Conservation (phyloP, 2,797 vertebrate species). For the Callimico goeldii region DNA sequence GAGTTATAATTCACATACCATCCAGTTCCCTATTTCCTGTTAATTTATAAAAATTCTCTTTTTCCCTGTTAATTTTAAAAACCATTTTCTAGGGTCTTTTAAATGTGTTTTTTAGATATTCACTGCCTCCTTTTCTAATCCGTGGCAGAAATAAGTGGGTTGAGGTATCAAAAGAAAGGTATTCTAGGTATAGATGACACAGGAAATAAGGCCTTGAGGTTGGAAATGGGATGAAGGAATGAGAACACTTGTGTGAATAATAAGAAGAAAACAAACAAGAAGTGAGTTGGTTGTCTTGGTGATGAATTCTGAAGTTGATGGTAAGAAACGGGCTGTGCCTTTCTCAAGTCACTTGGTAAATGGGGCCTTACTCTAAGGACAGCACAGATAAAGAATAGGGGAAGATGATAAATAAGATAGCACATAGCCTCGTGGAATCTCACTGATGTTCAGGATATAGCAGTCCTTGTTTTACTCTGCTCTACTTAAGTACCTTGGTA, state of each 20-base stretch:
- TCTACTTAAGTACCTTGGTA: not conserved
- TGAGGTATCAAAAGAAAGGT: not conserved
- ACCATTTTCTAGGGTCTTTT: not conserved
- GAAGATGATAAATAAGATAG: not conserved
- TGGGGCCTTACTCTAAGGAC: not conserved
- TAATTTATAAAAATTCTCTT: no score
- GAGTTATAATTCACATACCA: not conserved
- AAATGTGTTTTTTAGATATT: not conserved
- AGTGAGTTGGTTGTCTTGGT: not conserved
- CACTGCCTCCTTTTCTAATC: not conserved
- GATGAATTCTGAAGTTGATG: not conserved
- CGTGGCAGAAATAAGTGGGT: constrained; percentile 32
- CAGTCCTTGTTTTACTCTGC: not conserved
- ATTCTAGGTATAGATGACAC: not conserved
- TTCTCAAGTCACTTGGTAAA: not conserved
- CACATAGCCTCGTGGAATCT: not conserved
- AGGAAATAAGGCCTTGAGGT: not conserved
- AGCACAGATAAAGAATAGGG: not conserved
- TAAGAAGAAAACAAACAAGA: not conserved
- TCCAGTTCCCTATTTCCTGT: not conserved
- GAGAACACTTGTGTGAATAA: not conserved
- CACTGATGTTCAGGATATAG: not conserved
- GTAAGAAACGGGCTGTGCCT: not conserved
- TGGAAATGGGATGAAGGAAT: not conserved
- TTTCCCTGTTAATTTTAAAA: no score